Base-by-base conservation (phyloP, 2,113 vertebrate genomes). In the Pterocles burchelli region DNA sequence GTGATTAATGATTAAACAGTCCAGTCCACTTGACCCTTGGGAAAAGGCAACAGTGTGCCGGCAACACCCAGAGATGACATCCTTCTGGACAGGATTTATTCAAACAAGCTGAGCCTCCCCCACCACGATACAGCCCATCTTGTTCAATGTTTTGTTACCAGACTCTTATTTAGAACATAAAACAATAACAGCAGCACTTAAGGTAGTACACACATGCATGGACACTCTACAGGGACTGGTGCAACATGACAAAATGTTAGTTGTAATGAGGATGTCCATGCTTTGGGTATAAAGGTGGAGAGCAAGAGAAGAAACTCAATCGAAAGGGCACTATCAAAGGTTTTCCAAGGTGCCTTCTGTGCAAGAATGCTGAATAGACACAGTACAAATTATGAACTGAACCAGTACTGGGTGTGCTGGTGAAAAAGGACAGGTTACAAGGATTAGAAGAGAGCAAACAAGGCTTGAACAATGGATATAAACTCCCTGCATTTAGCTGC, bases 1-100 rank as follows among this genome's bases (percentile, higher is more conserved):
- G 52, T n/a, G 18, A 78, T 86, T 93, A 89, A 97, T 67, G 55
- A 96, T 85, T 85, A 74, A 83, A 83, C 78, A 88, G 54, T 11
- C 16, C 51, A 72, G 63, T 84, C 34, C 43, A 33, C 63, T 41
- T 88, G 63, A 74, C 75, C 1, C 1, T 8, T 86, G 63, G 34
- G 63, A 96, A 95, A 95, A 92, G 59, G 61, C 51, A 85, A 63
- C 2, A 1, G 48, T 18, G 26, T 38, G 38, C 63, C 3, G 14
- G 43, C 43, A 90, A 90, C 59, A 88, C 63, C 74, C 67, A 93
- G 71, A 91, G 90, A 77, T 25, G 2, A 82, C 49, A 94, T 36
- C 82, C 68, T 83, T 71, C 72, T 85, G 77, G 54, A 46, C 0
- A 78, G 41, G 71, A 86, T 74, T 86, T 95, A 90, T 38, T 88